Percentiles rank a stretch among this genome's conserved stretches.
These are phyloP conservation scores for Cyrtodaria siliqua DNA, from an alignment of 2,888 invertebrate species.

Conservation along the genomic window DNA sequence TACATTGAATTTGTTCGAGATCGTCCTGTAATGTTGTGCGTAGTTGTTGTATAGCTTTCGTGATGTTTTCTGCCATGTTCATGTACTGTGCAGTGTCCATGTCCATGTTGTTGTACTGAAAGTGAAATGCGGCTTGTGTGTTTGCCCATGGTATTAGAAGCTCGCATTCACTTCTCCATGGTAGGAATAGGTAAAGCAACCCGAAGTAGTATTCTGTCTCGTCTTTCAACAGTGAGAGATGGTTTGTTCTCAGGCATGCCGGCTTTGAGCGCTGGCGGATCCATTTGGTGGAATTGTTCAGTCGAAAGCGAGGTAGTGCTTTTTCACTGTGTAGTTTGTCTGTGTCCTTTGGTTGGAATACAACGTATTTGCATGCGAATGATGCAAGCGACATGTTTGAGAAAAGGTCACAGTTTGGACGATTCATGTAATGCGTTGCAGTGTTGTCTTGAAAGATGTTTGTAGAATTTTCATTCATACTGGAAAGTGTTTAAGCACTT, in stretches of 20 bases:
- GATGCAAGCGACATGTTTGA: too few species aligned
- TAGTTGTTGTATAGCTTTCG: slow-evolving; percentile 8
- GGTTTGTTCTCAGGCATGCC: too few species aligned
- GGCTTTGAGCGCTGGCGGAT: too few species aligned
- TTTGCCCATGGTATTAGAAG: background rate
- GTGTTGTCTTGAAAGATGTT: slow-evolving; percentile 10
- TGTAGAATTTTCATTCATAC: slow-evolving; percentile 4
- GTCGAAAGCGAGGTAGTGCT: too few species aligned
- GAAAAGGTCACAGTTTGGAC: too few species aligned
- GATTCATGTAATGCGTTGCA: too few species aligned
- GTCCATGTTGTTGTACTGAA: background rate
- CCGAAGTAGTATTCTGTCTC: background rate
- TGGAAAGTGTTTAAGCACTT: background rate
- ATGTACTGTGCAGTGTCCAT: too few species aligned
- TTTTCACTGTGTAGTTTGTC: too few species aligned
- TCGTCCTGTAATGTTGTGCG: background rate
- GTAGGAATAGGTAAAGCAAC: background rate
- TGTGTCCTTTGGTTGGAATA: too few species aligned
- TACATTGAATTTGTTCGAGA: background rate
- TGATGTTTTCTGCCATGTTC: background rate
- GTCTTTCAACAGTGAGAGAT: too few species aligned
- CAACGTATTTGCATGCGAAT: slow-evolving; percentile 4
- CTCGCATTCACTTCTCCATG: background rate
- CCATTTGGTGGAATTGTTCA: too few species aligned
- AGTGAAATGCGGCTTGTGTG: background rate